Base-by-base conservation (phyloP, 2,113 vertebrate species). In the Osmerus mordax region DNA sequence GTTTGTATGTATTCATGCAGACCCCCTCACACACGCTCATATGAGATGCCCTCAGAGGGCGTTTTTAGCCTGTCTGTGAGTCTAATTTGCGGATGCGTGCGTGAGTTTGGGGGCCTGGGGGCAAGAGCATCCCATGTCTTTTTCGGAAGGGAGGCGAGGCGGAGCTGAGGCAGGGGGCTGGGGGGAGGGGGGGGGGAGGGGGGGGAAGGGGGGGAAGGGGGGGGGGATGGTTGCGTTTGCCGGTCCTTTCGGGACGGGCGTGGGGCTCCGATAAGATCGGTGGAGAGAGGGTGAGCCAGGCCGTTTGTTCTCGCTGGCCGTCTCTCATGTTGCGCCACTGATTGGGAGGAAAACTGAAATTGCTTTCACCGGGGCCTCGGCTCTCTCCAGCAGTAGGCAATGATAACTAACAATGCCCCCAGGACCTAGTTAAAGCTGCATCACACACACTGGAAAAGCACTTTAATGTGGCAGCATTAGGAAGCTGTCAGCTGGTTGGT, bases 361-460 rank as follows among this genome's bases (percentile, higher is more conserved):
- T 84, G 59, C 91, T 93, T 92, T 93, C 89, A 83, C 65, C 76
- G 91, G 93, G 88, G 54, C 83, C 68, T 71, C 47, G 81, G 86
- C 93, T 93, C 91, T 28, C 89, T 81, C 89, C 90, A 92, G 90
- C 92, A 92, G 93, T 94, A 93, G 92, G 93, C 93, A 92, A 94
- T 95, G 94, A 95, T 95, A 93, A 92, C 93, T 95, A 95, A 95
- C 94, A 94, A 94, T 94, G 92, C 95, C 95, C 94, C 41, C 62
- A 94, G 94, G 95, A 95, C 91, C 94, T 94, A 94, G 95, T 96
- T 96, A 95, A 95, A 94, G 92, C 92, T 91, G 89, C 92, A 93
- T 94, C 88, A 75, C 91, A 89, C 87, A 75, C 88, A 82, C 88
- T 89, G 79, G 90, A 93, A 93, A 94, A 94, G 92, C 89, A 87